Percentiles rank a stretch among this genome's conserved stretches.
Evolutionary conservation across 23 tunicate genomes (phyloP).

Genomic region (Ciona savignyi): DNA sequence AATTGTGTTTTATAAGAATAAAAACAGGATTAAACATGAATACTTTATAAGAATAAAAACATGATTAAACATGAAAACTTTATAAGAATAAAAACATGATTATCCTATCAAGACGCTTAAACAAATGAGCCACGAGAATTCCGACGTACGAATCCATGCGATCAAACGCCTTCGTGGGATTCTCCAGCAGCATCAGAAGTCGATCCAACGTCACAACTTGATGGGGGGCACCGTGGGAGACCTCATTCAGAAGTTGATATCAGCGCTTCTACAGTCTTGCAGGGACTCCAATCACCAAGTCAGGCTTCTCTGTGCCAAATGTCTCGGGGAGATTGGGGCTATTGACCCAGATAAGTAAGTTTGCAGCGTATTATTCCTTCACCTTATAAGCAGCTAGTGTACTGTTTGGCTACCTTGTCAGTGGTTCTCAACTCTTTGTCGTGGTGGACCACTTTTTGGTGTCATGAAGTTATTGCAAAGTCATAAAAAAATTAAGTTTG

Average conservation of each 20-base stretch:
- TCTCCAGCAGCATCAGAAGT: slow-evolving; percentile 43
- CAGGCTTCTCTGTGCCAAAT: slow-evolving; percentile 49
- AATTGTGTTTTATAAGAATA: no score
- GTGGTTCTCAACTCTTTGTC: no score
- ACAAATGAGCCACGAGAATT: slow-evolving; percentile 62
- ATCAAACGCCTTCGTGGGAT: slow-evolving; percentile 21
- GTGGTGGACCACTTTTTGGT: no score
- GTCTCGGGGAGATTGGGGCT: slow-evolving; percentile 83
- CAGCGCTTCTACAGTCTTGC: slow-evolving; percentile 44
- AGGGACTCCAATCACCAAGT: slow-evolving; percentile 43
- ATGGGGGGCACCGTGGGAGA: slow-evolving; percentile 20
- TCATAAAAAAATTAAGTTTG: no score
- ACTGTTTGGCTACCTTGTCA: no score
- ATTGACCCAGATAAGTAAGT: slow-evolving; percentile 76
- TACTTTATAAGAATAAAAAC: no score
- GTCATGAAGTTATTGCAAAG: no score
- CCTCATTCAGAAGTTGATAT: slow-evolving; percentile 26
- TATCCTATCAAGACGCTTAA: neutral
- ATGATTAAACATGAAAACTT: no score
- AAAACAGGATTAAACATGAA: no score
- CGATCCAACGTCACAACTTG: slow-evolving; percentile 54
- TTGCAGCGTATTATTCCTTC: no score
- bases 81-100: no score
- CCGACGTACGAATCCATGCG: slow-evolving; percentile 61
- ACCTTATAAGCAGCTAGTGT: no score